Conservation (phyloP, 2,797 vertebrate genomes). For the Champsocephalus esox region DNA sequence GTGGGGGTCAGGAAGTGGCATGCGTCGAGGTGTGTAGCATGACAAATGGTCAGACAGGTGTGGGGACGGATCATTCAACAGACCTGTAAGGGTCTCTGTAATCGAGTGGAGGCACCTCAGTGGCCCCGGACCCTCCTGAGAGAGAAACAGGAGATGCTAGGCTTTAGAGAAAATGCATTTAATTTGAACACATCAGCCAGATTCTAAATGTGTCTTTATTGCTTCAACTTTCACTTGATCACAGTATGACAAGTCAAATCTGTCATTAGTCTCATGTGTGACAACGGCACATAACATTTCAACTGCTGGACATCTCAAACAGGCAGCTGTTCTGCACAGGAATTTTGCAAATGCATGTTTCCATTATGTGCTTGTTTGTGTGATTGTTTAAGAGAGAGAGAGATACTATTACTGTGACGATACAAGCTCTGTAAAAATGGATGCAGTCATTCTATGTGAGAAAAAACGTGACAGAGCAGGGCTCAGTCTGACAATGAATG, state of each 20-base stretch:
- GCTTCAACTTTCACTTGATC: not conserved
- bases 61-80: conserved; percentile 33
- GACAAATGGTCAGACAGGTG: conserved; percentile 81
- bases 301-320: conserved; percentile 23
- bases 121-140: not conserved
- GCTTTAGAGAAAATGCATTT: conserved; percentile 6
- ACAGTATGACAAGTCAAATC: not conserved
- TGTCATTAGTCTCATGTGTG: not conserved
- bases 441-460: conserved; percentile 44
- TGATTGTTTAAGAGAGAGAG: not conserved
- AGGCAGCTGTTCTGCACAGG: conserved; percentile 54
- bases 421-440: conserved; percentile 35
- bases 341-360: conserved; percentile 55
- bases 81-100: conserved; percentile 24
- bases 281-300: conserved; percentile 31
- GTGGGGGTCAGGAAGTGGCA: conserved; percentile 42
- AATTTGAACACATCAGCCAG: conserved; percentile 5
- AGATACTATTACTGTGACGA: conserved; percentile 21
- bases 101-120: conserved; percentile 33
- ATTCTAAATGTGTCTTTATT: not conserved
- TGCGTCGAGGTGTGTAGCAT: conserved; percentile 48
- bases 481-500: conserved; percentile 64
- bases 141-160: conserved; percentile 20
- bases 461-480: conserved; percentile 39
- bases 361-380: conserved; percentile 11